Percentiles rank a stretch among this genome's conserved stretches.
Evolutionary conservation across 2,888 invertebrate species (phyloP).

Genomic region (Mechanitis messenoides): DNA sequence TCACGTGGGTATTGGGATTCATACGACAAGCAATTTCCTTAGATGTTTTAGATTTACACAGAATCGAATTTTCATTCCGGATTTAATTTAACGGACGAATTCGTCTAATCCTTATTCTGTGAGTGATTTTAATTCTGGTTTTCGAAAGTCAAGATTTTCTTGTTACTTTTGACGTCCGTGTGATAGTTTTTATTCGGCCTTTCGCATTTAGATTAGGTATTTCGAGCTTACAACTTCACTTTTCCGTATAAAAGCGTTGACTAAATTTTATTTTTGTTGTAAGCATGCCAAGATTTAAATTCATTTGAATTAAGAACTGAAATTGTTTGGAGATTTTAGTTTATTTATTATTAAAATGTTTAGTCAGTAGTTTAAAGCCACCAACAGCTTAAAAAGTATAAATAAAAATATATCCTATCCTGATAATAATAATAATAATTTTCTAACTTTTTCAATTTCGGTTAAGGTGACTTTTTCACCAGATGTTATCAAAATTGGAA

Average conservation of each 20-base stretch:
- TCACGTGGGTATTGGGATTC: constrained; percentile 57
- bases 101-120: constrained; percentile 74
- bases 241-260: constrained; percentile 23
- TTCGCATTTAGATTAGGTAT: constrained; percentile 28
- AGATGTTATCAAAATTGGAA: no score
- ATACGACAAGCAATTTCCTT: constrained; percentile 56
- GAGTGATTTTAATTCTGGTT: constrained; percentile 68
- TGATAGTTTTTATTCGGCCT: constrained; percentile 19
- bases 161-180: constrained; percentile 19
- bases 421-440: no score
- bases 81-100: constrained; percentile 75
- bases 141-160: constrained; percentile 34
- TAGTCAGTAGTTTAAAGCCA: no score
- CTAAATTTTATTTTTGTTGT: constrained; percentile 25
- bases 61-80: constrained; percentile 67
- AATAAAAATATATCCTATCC: no score
- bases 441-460: no score
- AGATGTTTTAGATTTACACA: constrained; percentile 60
- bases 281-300: constrained; percentile 22
- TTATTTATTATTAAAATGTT: no score
- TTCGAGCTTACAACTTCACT: constrained; percentile 27
- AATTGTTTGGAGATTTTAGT: no score
- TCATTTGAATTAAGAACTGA: constrained; percentile 19
- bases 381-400: no score
- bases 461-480: no score